These are phyloP conservation scores for Ichneumon xanthorius DNA, from an alignment of 2,888 invertebrate species.

Conservation along the genomic window DNA sequence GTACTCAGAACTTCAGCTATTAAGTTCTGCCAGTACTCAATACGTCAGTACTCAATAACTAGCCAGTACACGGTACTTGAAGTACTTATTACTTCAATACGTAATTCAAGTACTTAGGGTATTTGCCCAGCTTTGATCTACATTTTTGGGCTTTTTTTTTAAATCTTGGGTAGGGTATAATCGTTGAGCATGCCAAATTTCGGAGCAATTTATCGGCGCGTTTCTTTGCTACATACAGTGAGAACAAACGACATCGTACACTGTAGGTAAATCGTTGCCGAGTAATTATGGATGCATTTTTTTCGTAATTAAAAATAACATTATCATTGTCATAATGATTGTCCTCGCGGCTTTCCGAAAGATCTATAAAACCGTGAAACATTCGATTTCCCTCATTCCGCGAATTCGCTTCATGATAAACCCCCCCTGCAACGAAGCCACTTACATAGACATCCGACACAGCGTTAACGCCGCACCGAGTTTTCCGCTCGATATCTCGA, in stretches of 20 bases:
- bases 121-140: no score
- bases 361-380: slow-evolving; percentile 32
- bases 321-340: background rate
- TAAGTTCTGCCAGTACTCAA: no score
- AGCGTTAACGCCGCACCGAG: background rate
- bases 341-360: slow-evolving; percentile 3
- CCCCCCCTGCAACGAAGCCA: background rate
- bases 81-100: no score
- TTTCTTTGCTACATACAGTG: no score
- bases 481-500: slow-evolving; percentile 25
- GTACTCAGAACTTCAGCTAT: no score
- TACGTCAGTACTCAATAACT: no score
- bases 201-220: no score
- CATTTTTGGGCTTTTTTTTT: background rate
- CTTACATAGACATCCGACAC: background rate
- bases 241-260: no score
- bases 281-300: background rate
- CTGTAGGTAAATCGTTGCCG: background rate
- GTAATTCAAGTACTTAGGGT: no score
- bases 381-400: background rate
- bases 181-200: no score
- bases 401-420: background rate
- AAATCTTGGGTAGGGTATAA: no score
- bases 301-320: background rate
- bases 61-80: no score